These are phyloP conservation scores for Nematostella vectensis DNA, from an alignment of 92 coral and sea anemone genomes.

Conservation along the genomic window DNA sequence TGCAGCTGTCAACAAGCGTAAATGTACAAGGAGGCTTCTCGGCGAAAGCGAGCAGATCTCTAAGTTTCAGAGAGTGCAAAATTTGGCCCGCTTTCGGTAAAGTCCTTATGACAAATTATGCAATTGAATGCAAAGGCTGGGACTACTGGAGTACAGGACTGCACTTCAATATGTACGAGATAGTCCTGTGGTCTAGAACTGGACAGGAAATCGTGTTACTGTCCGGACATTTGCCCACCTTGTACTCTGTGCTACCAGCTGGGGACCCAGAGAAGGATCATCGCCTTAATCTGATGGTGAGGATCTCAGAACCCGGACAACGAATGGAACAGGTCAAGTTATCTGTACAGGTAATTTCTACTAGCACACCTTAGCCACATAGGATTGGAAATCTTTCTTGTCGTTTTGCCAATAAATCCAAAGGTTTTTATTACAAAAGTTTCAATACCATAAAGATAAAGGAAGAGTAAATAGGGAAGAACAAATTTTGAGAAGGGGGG, in stretches of 20 bases:
- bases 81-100: slow-evolving; percentile 8
- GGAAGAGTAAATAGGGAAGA: too few species aligned
- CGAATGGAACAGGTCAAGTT: too few species aligned
- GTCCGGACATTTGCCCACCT: background rate
- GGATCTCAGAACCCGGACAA: background rate
- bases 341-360: too few species aligned
- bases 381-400: too few species aligned
- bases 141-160: too few species aligned
- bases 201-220: background rate
- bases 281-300: slow-evolving; percentile 8
- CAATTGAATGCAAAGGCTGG: slow-evolving; percentile 17
- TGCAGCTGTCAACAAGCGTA: background rate
- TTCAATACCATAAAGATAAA: too few species aligned
- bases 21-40: background rate
- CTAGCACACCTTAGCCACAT: too few species aligned
- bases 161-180: background rate
- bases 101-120: slow-evolving; percentile 7
- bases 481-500: too few species aligned
- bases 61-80: background rate
- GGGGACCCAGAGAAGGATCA: slow-evolving; percentile 6
- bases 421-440: too few species aligned
- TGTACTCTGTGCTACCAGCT: slow-evolving; percentile 5
- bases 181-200: background rate
- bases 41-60: background rate
- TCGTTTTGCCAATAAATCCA: too few species aligned